A percentile compares a stretch with the other conserved stretches of the same genome.
phyloP scores from a whole-genome alignment of 2,888 invertebrate genomes.

The Sphinx pinastri region DNA sequence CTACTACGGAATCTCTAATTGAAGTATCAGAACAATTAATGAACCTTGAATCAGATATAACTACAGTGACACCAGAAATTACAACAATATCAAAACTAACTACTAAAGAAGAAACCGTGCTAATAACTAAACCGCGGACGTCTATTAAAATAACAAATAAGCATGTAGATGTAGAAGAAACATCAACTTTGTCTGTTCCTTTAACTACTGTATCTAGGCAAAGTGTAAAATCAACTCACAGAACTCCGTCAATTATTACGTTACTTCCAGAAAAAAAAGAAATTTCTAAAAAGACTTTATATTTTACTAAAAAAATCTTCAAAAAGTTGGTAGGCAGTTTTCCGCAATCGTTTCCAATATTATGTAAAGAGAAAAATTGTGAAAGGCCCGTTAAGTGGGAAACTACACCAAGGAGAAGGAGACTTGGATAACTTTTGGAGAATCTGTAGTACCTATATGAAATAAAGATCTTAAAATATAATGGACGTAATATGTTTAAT shows the following conservation, averaged over 20 bases:
- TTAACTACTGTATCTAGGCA: background rate
- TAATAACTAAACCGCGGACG: background rate
- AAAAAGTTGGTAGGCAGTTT: background rate
- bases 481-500: too few species aligned
- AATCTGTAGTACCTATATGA: too few species aligned
- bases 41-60: background rate
- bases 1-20: conserved; percentile 29
- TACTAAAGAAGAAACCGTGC: background rate
- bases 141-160: background rate
- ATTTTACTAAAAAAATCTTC: background rate
- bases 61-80: background rate
- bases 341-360: background rate
- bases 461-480: too few species aligned
- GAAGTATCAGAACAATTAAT: background rate
- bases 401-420: conserved; percentile 28
- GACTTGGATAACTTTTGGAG: conserved; percentile 13
- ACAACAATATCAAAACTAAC: too few species aligned
- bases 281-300: background rate
- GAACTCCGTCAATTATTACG: background rate
- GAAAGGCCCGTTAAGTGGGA: conserved; percentile 47
- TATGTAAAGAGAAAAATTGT: conserved; percentile 41
- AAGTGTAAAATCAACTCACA: background rate
- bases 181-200: background rate
- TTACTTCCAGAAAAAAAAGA: background rate
- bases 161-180: background rate